phyloP scores from a whole-genome alignment of 1,140 invertebrate species.

The Dendrolimus punctatus region DNA sequence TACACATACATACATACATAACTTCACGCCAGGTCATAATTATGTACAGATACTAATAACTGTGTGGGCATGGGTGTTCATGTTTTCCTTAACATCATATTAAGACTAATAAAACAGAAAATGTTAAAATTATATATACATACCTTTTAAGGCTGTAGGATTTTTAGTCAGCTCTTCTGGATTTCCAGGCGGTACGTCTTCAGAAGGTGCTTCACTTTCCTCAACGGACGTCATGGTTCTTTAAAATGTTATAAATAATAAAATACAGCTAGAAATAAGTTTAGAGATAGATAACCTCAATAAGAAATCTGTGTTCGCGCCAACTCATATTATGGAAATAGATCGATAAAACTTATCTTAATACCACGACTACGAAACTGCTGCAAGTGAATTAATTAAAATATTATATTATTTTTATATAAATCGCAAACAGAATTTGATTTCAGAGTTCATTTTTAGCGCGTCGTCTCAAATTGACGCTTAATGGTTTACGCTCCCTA shows the following conservation, averaged over 20 bases:
- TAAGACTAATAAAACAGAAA: background rate
- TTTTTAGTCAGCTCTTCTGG: constrained; percentile 79
- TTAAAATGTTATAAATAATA: background rate
- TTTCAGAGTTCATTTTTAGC: too few species aligned
- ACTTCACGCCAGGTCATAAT: too few species aligned
- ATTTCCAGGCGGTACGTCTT: constrained; percentile 65
- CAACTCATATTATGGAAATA: constrained; percentile 17
- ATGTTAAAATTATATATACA: constrained; percentile 15
- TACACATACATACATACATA: too few species aligned
- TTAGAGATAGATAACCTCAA: constrained; percentile 32
- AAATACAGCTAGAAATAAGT: constrained; percentile 5
- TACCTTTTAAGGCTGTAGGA: constrained; percentile 78
- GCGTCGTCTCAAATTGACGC: constrained; percentile 23
- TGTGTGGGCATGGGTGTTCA: too few species aligned
- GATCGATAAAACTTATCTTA: too few species aligned
- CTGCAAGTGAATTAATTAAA: too few species aligned
- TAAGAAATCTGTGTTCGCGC: constrained; percentile 29
- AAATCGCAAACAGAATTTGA: too few species aligned
- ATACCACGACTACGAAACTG: too few species aligned
- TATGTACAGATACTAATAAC: too few species aligned
- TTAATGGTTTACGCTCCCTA: constrained; percentile 19
- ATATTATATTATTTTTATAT: too few species aligned
- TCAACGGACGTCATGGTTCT: constrained; percentile 53
- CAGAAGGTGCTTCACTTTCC: constrained; percentile 48
- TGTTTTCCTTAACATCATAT: too few species aligned